Percentiles rank a stretch among this genome's conserved stretches.
phyloP scores from a whole-genome alignment of 2,888 invertebrate genomes.

The Drosophila borborema region DNA sequence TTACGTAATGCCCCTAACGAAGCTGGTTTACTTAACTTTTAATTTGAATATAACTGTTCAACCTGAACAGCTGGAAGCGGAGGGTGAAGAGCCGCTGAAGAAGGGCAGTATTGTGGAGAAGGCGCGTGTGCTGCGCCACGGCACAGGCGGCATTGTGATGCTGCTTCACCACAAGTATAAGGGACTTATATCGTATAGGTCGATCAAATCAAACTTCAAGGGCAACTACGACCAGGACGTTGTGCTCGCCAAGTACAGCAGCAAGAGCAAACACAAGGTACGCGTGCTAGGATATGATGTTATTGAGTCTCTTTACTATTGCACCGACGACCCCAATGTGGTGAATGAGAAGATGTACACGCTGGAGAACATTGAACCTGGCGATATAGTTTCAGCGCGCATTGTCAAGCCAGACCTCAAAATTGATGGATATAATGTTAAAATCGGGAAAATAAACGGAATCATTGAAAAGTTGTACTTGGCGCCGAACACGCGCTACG shows the following conservation, averaged over 20 bases:
- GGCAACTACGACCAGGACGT: slow-evolving; percentile 85
- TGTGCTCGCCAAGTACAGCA: slow-evolving; percentile 82
- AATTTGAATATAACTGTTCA: slow-evolving; percentile 66
- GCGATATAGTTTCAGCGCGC: slow-evolving; percentile 86
- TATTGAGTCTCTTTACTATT: slow-evolving; percentile 89
- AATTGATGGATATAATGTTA: slow-evolving; percentile 86
- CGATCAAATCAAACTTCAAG: slow-evolving; percentile 78
- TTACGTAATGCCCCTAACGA: slow-evolving; percentile 89
- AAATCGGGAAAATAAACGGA: slow-evolving; percentile 87
- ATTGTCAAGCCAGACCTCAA: slow-evolving; percentile 85
- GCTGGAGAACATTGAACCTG: slow-evolving; percentile 86
- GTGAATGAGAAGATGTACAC: slow-evolving; percentile 87
- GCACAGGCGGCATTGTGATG: slow-evolving; percentile 84
- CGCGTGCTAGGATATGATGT: slow-evolving; percentile 89
- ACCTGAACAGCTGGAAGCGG: not conserved
- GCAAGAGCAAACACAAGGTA: slow-evolving; percentile 85
- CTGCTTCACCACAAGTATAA: slow-evolving; percentile 78
- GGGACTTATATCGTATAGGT: slow-evolving; percentile 82
- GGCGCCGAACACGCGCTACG: slow-evolving; percentile 86
- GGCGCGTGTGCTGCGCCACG: slow-evolving; percentile 86
- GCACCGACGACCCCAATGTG: slow-evolving; percentile 88
- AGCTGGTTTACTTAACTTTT: slow-evolving; percentile 88
- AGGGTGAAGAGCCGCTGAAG: slow-evolving; percentile 68
- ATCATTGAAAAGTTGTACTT: slow-evolving; percentile 87
- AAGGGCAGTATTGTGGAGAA: slow-evolving; percentile 87